These are phyloP conservation scores for Orientallactaga sibirica DNA, from an alignment of 2,797 vertebrate species.

Conservation along the genomic window DNA sequence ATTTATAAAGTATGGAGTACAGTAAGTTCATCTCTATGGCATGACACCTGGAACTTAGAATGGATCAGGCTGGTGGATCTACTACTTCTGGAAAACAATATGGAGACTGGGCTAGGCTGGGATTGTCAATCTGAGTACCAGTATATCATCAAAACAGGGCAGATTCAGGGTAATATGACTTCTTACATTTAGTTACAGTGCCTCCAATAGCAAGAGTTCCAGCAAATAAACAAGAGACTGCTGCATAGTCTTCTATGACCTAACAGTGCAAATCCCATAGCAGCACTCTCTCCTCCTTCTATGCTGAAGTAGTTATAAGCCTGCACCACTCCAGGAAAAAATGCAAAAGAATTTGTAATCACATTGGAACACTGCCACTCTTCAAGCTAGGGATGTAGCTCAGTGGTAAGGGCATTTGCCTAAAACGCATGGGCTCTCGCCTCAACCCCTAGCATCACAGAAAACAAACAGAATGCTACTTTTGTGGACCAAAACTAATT, in stretches of 20 bases:
- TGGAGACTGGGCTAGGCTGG: neutral
- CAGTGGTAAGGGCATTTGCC: neutral
- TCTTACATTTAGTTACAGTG: neutral
- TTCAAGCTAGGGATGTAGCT: neutral
- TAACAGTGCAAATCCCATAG: neutral
- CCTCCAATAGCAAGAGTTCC: neutral
- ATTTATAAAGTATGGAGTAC: neutral
- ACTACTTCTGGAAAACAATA: neutral
- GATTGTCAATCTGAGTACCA: neutral
- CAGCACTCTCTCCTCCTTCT: neutral
- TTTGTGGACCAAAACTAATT: neutral
- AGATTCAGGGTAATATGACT: neutral
- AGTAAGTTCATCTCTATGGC: neutral
- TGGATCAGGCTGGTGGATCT: neutral
- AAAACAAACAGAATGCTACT: neutral
- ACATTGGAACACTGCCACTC: constrained; percentile 4
- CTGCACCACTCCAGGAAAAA: neutral
- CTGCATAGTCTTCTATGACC: neutral
- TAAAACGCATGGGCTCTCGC: too few relatives aligned
- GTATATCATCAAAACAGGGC: neutral
- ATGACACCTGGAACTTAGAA: neutral
- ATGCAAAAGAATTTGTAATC: neutral
- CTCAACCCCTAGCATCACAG: neutral
- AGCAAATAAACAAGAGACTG: neutral
- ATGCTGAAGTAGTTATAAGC: neutral